phyloP scores from a whole-genome alignment of 2,888 invertebrate species.

The Metallyticus violacea region DNA sequence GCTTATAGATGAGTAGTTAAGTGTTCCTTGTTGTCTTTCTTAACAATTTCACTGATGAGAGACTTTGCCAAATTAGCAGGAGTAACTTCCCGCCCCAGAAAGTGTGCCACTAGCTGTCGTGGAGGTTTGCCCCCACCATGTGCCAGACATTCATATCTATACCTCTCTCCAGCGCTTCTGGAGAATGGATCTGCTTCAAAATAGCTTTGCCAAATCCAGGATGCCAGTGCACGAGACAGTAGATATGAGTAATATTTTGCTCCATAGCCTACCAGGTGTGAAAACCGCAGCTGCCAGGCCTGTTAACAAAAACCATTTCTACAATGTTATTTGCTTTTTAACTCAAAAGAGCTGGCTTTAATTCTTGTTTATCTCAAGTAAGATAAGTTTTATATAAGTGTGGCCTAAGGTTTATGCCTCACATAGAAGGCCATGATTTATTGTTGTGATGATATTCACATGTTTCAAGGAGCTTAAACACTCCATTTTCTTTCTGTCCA shows the following conservation, averaged over 20 bases:
- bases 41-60: conserved; percentile 71
- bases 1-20: too few species aligned
- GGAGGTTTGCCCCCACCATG: conserved; percentile 89
- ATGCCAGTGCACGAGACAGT: conserved; percentile 89
- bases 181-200: conserved; percentile 77
- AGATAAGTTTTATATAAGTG: too few species aligned
- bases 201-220: conserved; percentile 87
- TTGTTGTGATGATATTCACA: too few species aligned
- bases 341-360: too few species aligned
- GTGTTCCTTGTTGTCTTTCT: neutral
- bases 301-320: too few species aligned
- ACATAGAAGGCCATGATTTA: too few species aligned
- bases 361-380: too few species aligned
- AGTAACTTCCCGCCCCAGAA: conserved; percentile 72
- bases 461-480: too few species aligned
- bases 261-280: conserved; percentile 96
- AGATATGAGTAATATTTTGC: conserved; percentile 98
- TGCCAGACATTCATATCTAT: conserved; percentile 71
- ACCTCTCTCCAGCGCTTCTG: conserved; percentile 73
- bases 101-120: conserved; percentile 71
- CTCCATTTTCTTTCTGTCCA: too few species aligned
- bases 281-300: conserved; percentile 95
- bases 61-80: conserved; percentile 75
- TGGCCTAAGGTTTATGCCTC: too few species aligned
- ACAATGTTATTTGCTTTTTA: too few species aligned